Evolutionary conservation across 2,888 invertebrate genomes (phyloP).

Genomic region (Syrphus vitripennis): DNA sequence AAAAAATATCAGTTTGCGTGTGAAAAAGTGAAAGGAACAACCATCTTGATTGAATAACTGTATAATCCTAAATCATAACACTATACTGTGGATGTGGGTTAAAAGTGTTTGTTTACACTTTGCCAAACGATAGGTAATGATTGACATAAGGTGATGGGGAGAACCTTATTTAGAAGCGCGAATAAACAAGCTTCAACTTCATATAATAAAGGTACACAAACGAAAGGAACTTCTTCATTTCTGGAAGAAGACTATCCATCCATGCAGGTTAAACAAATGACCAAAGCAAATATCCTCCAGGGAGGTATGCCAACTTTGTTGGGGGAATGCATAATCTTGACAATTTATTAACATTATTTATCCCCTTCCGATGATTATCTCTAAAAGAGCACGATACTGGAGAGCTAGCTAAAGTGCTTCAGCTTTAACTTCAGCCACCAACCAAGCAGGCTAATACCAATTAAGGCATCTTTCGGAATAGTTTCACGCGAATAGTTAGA

Average conservation of each 20-base stretch:
- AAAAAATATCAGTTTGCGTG: constrained; percentile 5
- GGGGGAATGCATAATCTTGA: constrained; percentile 58
- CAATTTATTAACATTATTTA: constrained; percentile 70
- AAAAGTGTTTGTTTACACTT: constrained; percentile 57
- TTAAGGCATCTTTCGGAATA: constrained; percentile 56
- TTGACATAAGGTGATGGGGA: constrained; percentile 45
- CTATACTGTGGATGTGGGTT: constrained; percentile 55
- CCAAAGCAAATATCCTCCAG: constrained; percentile 60
- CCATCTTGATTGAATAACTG: constrained; percentile 48
- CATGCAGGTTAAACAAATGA: constrained; percentile 22
- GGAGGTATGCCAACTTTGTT: constrained; percentile 52
- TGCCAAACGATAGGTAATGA: constrained; percentile 31
- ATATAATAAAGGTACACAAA: not conserved
- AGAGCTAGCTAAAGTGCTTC: constrained; percentile 21
- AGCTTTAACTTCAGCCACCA: constrained; percentile 19
- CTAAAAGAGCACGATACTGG: constrained; percentile 33
- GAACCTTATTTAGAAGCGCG: constrained; percentile 39
- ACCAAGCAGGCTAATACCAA: constrained; percentile 48
- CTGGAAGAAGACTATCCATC: constrained; percentile 8
- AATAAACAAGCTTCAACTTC: not conserved
- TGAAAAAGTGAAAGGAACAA: constrained; percentile 62
- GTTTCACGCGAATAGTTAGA: constrained; percentile 22
- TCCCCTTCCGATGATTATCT: constrained; percentile 67
- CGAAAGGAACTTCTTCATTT: constrained; percentile 15
- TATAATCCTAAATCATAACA: constrained; percentile 55